Evolutionary conservation across 2,113 vertebrate species (phyloP).

Genomic region (Phycodurus eques): DNA sequence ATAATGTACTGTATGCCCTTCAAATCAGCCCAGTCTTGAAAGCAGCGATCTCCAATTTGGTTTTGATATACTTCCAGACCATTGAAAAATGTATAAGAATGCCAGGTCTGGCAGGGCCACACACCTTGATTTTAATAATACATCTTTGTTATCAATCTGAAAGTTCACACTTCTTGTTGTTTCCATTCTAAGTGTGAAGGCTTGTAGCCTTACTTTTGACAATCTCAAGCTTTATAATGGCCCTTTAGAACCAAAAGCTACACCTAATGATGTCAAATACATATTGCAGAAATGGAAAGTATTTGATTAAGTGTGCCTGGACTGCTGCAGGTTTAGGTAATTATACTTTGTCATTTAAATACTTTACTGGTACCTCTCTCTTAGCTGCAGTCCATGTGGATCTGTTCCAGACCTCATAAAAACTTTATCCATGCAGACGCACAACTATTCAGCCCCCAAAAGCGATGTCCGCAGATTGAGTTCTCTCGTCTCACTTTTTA

Average conservation of each 20-base stretch:
- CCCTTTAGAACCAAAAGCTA: background rate
- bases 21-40: background rate
- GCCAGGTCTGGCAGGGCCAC: background rate
- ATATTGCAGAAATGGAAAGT: background rate
- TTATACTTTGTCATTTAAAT: background rate
- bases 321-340: background rate
- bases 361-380: background rate
- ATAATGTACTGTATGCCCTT: background rate
- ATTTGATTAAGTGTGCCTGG: background rate
- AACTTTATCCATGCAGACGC: conserved; percentile 12
- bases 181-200: background rate
- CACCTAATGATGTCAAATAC: background rate
- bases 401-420: conserved; percentile 12
- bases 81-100: background rate
- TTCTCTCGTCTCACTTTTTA: conserved; percentile 35
- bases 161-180: background rate
- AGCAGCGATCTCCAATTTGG: background rate
- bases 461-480: conserved; percentile 26
- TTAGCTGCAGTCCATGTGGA: background rate
- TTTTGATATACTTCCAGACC: background rate
- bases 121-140: background rate
- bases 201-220: background rate
- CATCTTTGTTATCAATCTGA: background rate
- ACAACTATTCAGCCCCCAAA: conserved; percentile 15
- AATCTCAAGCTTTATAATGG: background rate